Conservation (phyloP, 2,888 invertebrate species). For the Siphlonurus alternatus region DNA sequence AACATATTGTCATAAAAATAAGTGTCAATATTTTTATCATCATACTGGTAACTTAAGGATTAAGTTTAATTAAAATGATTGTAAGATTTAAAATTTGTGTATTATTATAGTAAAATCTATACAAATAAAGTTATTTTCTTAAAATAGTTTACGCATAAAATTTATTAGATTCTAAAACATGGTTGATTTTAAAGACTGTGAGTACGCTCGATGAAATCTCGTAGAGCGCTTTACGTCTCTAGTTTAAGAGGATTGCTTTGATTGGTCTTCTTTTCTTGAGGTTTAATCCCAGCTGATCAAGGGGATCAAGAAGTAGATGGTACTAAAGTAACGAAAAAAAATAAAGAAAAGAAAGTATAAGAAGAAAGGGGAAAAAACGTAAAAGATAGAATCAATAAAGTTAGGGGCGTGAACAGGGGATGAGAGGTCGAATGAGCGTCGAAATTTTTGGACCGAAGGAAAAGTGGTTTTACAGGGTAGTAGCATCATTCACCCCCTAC, state of each 20-base stretch:
- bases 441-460: not conserved
- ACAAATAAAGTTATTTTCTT: too few relatives aligned
- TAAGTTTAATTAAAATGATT: too few relatives aligned
- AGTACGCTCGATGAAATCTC: too few relatives aligned
- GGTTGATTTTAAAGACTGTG: too few relatives aligned
- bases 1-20: too few relatives aligned
- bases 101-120: too few relatives aligned
- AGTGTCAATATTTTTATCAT: too few relatives aligned
- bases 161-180: too few relatives aligned
- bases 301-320: not conserved
- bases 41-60: too few relatives aligned
- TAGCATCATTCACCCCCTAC: not conserved
- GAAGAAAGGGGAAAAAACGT: not conserved
- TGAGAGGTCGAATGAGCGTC: not conserved
- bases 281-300: not conserved
- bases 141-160: too few relatives aligned
- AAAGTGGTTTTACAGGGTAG: not conserved
- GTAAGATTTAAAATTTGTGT: too few relatives aligned
- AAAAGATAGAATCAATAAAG: not conserved
- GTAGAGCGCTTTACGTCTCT: too few relatives aligned
- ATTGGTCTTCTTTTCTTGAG: conserved; percentile 3
- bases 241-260: conserved; percentile 1
- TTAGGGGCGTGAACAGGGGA: not conserved
- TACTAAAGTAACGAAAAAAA: not conserved
- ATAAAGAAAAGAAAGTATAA: not conserved